These are phyloP conservation scores for Drosophila teissieri DNA, from an alignment of 1,140 invertebrate genomes.

Conservation along the genomic window DNA sequence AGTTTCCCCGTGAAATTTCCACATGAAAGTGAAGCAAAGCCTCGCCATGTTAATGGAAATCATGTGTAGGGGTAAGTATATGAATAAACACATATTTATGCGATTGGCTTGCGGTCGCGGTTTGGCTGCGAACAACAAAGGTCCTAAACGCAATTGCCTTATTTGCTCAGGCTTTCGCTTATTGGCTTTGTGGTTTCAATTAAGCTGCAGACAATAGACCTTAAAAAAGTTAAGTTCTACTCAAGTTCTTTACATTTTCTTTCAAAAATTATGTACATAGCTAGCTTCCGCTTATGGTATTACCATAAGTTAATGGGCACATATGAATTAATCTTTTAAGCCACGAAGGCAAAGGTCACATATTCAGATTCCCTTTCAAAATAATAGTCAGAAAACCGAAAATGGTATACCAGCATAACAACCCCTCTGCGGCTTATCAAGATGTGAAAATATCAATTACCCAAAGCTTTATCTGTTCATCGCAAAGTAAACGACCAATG, in stretches of 20 bases:
- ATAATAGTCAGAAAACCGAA: background rate
- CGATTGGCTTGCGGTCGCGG: conserved; percentile 24
- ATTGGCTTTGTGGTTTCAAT: background rate
- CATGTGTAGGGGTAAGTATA: conserved; percentile 15
- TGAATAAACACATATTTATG: conserved; percentile 27
- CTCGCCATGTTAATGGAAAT: conserved; percentile 48
- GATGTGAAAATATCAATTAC: conserved; percentile 54
- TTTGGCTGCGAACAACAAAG: conserved; percentile 7
- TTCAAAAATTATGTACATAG: too few relatives aligned
- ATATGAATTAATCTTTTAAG: background rate
- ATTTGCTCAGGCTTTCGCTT: conserved; percentile 11
- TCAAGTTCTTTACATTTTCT: too few relatives aligned
- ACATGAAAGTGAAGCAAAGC: conserved; percentile 53
- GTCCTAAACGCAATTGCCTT: conserved; percentile 7
- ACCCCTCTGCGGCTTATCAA: conserved; percentile 39
- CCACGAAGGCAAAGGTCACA: background rate
- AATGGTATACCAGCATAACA: conserved; percentile 9
- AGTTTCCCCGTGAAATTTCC: background rate
- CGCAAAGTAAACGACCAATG: conserved; percentile 47
- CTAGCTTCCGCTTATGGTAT: too few relatives aligned
- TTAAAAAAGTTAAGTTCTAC: background rate
- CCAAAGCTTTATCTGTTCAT: conserved; percentile 45
- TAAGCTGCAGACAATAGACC: background rate
- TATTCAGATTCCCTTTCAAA: background rate
- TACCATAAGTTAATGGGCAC: too few relatives aligned